Percentiles rank a stretch among this genome's conserved stretches.
Conservation (phyloP, 2,113 vertebrate species). For the pig (Sus scrofa) region T2T-Sscrofa CM000824.6:100974001-100974500, state of each 20-base stretch:
- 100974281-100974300: neutral
- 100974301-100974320: neutral
- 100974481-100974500: conserved; percentile 8
- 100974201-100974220: neutral
- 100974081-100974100: neutral
- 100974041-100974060: neutral
- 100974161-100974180: conserved; percentile 33
- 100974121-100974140: neutral
- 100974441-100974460: neutral
- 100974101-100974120: neutral
- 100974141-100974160: conserved; percentile 6
- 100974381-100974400: conserved; percentile 9
- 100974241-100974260: neutral
- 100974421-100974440: neutral
- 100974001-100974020: conserved; percentile 36
- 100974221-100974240: conserved; percentile 27
- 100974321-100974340: neutral
- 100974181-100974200: neutral
- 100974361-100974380: neutral
- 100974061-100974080: neutral
- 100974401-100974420: neutral
- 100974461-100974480: neutral
- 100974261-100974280: neutral
- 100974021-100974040: neutral
- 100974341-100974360: neutral